Conservation (phyloP, 1,140 invertebrate genomes). For the Oryzaephilus surinamensis region DNA sequence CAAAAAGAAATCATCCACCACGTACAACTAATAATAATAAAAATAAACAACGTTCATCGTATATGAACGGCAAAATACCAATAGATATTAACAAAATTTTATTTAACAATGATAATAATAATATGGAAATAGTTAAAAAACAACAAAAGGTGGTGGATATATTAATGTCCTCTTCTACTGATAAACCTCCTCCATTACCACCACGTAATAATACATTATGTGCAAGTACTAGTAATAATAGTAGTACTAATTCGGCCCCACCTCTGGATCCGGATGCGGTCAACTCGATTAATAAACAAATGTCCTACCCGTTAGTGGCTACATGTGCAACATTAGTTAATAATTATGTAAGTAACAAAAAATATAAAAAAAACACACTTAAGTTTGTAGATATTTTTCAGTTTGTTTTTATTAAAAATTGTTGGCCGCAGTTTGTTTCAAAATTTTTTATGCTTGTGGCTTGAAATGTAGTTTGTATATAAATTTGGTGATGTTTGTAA, state of each 20-base stretch:
- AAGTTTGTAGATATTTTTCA: too few relatives aligned
- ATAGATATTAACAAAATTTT: conserved; percentile 12
- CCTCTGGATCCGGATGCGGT: conserved; percentile 42
- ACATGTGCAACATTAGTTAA: conserved; percentile 37
- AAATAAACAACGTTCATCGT: conserved; percentile 8
- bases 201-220: conserved; percentile 41
- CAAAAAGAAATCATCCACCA: conserved; percentile 24
- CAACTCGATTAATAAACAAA: conserved; percentile 47
- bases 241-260: too few relatives aligned
- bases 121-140: conserved; percentile 8
- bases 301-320: conserved; percentile 45
- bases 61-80: conserved; percentile 15
- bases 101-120: conserved; percentile 15
- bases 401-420: too few relatives aligned
- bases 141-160: conserved; percentile 2
- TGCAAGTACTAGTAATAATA: conserved; percentile 17
- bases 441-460: conserved; percentile 1
- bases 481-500: too few relatives aligned
- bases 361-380: too few relatives aligned
- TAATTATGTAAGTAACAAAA: conserved; percentile 37
- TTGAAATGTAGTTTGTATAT: too few relatives aligned
- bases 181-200: conserved; percentile 47
- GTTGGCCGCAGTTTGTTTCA: too few relatives aligned
- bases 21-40: too few relatives aligned
- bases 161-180: conserved; percentile 8